Base-by-base conservation (phyloP, 2,888 invertebrate species). In the Synanthedon myopaeformis region DNA sequence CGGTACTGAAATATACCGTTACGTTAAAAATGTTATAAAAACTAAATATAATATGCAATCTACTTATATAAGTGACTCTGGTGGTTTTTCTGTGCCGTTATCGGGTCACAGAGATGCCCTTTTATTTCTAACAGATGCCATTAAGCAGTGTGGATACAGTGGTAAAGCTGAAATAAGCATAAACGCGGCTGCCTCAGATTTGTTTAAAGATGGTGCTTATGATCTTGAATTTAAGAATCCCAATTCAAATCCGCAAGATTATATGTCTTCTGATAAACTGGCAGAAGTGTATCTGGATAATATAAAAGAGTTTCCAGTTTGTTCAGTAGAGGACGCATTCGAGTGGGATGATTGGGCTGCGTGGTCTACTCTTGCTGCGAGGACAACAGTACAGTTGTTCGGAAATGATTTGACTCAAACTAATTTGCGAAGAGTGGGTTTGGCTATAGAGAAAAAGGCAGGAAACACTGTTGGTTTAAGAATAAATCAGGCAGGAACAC, bases 291-390 rank as follows among this genome's bases (percentile, higher is more conserved):
- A 98, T 82, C 89, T 94, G 67, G 93, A 93, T 51, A 97, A 96
- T 82, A 92, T 97, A 64, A 94, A 94, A 67, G 94, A 96, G 56
- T 99, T 95, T 70, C 93, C 93, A 3, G 94, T 99, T 58, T 93
- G 94, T 23, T 97, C 98, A 28, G 94, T 99, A 72, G 98, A 99
- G 79, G 99, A 99, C 91, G 97, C 95, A 52, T 99, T 98, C 80
- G 98, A 99, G 67, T 96, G 93, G 79, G 99, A 99, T 74, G 96
- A 98, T 75, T 99, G 99, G 99, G 92, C 92, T n/a, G 96, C 98
- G 19, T 99, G 97, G 96, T 90, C 93, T 10, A 89, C 89, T 54
- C 88, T 96, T 60, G 91, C 94, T 12, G 82, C 89, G 49, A 90
- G 90, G 53, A 93, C 93, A 12, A 75, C 82, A 19, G 92, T 92